Percentiles rank a stretch among this genome's conserved stretches.
phyloP scores from a whole-genome alignment of 2,113 vertebrate species.

The Perca schrenkii region DNA sequence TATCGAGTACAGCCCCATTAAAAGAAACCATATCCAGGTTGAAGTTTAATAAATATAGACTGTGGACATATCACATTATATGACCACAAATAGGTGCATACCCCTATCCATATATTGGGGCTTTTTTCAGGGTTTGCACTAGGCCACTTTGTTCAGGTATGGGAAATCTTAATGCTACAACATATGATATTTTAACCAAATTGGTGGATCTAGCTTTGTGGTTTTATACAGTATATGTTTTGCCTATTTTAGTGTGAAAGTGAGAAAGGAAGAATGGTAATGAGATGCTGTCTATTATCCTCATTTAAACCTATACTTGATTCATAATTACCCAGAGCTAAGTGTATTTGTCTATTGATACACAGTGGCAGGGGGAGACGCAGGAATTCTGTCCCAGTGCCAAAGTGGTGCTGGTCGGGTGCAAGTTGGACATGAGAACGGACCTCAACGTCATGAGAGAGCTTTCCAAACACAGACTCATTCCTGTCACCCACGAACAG shows the following conservation, averaged over 20 bases:
- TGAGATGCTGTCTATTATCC: not conserved
- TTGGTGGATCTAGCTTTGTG: not conserved
- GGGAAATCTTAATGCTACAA: not conserved
- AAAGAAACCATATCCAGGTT: not conserved
- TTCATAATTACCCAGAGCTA: not conserved
- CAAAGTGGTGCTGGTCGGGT: constrained; percentile 96
- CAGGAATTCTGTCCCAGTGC: constrained; percentile 97
- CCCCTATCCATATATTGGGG: not conserved
- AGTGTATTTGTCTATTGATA: constrained; percentile 3
- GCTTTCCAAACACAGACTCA: constrained; percentile 94
- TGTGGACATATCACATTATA: not conserved
- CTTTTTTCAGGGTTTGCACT: not conserved
- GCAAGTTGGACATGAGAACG: constrained; percentile 96
- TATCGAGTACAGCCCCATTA: too few relatives aligned
- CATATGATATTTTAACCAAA: not conserved
- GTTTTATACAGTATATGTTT: not conserved
- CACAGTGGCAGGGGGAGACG: constrained; percentile 95
- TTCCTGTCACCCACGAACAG: constrained; percentile 96
- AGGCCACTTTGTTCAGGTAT: not conserved
- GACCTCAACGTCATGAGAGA: constrained; percentile 92
- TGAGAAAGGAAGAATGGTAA: not conserved
- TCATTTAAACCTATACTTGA: not conserved
- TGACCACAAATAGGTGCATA: not conserved
- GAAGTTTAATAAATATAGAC: not conserved
- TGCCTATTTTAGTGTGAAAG: not conserved